Percentiles rank a stretch among this genome's conserved stretches.
phyloP scores from a whole-genome alignment of 1,140 invertebrate genomes.

The Eupeodes corollae region DNA sequence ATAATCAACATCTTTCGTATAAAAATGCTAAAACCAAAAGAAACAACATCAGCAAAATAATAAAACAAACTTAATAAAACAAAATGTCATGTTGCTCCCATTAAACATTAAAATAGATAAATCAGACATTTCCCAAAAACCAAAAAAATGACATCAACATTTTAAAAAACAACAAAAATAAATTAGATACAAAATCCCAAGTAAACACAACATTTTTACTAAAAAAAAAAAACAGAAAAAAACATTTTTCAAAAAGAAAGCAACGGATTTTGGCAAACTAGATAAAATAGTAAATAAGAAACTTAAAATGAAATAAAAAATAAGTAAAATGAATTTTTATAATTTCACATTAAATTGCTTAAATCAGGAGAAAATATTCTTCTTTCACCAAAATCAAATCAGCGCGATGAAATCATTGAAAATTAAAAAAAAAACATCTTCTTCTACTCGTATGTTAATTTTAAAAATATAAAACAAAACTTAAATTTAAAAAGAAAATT shows the following conservation, averaged over 20 bases:
- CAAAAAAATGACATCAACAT: too few species aligned
- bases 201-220: too few species aligned
- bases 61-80: not conserved
- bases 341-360: not conserved
- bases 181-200: too few species aligned
- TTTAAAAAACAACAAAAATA: not conserved
- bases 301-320: not conserved
- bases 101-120: not conserved
- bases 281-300: not conserved
- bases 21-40: not conserved
- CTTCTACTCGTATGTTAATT: too few species aligned
- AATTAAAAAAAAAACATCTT: too few species aligned
- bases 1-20: not conserved
- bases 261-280: not conserved
- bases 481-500: not conserved
- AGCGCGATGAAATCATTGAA: too few species aligned
- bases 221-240: not conserved
- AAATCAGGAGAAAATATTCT: too few species aligned
- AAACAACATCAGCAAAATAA: not conserved
- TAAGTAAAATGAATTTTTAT: not conserved
- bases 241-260: not conserved
- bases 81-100: not conserved
- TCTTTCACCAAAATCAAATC: too few species aligned
- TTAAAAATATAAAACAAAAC: too few species aligned
- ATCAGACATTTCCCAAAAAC: not conserved